Evolutionary conservation across 1,140 invertebrate genomes (phyloP).

Genomic region (Maconellicoccus hirsutus): DNA sequence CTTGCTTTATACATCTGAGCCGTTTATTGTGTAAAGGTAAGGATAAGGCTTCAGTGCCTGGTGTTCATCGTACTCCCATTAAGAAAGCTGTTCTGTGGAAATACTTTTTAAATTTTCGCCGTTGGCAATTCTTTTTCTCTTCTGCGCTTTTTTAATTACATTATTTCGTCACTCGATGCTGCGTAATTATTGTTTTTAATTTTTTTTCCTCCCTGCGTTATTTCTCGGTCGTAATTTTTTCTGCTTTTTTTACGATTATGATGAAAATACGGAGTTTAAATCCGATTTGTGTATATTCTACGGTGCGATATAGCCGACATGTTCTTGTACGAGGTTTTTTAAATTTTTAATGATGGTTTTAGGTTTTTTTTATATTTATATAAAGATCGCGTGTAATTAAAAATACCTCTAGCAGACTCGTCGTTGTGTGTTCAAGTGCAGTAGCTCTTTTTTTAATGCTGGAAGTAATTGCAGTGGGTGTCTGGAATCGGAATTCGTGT

Average conservation of each 20-base stretch:
- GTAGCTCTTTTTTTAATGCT: too few species aligned
- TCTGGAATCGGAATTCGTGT: too few species aligned
- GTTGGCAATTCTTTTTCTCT: not conserved
- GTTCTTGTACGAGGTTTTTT: not conserved
- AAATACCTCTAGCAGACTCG: not conserved
- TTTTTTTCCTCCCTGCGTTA: not conserved
- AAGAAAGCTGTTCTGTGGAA: not conserved
- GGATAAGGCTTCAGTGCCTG: not conserved
- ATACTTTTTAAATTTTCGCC: constrained; percentile 5
- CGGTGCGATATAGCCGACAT: not conserved
- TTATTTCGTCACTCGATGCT: constrained; percentile 7
- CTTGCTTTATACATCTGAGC: not conserved
- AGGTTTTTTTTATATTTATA: too few species aligned
- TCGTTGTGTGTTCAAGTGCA: too few species aligned
- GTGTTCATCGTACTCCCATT: not conserved
- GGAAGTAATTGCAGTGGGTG: too few species aligned
- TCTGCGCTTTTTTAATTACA: constrained; percentile 9
- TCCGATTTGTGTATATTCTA: not conserved
- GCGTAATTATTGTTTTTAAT: constrained; percentile 9
- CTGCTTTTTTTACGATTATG: not conserved
- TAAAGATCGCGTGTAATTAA: not conserved
- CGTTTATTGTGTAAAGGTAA: not conserved
- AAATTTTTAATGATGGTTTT: not conserved
- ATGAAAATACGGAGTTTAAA: not conserved
- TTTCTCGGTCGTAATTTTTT: not conserved